Conservation (phyloP, 2,797 vertebrate species). For the Hippopotamyrus pictus region DNA sequence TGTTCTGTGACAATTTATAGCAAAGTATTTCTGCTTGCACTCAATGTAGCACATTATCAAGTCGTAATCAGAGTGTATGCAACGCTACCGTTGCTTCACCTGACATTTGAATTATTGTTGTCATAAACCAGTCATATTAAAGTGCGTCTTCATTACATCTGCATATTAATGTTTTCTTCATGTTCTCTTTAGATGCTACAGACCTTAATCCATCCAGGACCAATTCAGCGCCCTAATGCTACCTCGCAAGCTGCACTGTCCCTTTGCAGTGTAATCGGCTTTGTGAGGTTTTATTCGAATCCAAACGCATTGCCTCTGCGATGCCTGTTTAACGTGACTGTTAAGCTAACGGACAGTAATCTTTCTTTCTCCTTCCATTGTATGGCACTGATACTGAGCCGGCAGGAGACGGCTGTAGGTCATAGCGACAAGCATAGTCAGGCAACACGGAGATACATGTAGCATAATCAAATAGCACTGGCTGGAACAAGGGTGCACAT, state of each 20-base stretch:
- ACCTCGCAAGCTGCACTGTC: not conserved
- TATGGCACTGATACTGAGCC: not conserved
- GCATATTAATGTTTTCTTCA: not conserved
- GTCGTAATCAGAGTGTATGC: not conserved
- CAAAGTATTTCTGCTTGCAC: not conserved
- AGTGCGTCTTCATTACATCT: not conserved
- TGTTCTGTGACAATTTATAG: not conserved
- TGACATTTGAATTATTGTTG: not conserved
- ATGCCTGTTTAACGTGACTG: not conserved
- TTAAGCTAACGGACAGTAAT: not conserved
- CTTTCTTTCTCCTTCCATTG: not conserved
- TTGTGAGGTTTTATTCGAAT: conserved; percentile 11
- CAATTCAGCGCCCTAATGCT: not conserved
- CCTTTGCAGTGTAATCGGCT: conserved; percentile 1
- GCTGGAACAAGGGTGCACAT: not conserved
- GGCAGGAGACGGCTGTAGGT: not conserved
- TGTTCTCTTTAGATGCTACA: not conserved
- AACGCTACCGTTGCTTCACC: not conserved
- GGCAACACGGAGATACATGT: not conserved
- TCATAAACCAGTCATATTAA: not conserved
- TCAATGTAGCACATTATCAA: not conserved
- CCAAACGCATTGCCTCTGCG: not conserved
- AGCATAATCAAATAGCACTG: not conserved
- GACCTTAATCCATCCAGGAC: not conserved
- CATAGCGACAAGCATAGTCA: not conserved